These are phyloP conservation scores for Cantharis flavilabris DNA, from an alignment of 2,888 invertebrate genomes.

Conservation along the genomic window DNA sequence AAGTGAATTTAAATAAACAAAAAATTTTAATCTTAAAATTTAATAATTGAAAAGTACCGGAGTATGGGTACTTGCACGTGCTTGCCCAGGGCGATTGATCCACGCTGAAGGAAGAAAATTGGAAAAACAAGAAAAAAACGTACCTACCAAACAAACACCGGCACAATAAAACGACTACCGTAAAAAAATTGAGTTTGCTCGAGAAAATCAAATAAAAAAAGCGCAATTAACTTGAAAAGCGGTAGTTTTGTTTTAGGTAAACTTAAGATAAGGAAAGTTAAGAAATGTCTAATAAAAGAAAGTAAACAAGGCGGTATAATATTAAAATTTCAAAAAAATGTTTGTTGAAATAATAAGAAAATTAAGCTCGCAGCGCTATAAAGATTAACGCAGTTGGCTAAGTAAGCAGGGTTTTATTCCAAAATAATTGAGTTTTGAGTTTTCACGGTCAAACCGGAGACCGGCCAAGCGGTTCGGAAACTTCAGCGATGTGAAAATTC, in stretches of 20 bases:
- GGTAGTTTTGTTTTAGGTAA: conserved; percentile 13
- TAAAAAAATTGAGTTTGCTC: background rate
- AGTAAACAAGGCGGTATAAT: background rate
- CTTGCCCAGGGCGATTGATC: background rate
- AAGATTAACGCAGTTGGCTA: background rate
- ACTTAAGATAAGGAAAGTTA: conserved; percentile 13
- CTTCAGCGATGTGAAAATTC: no score
- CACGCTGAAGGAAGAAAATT: background rate
- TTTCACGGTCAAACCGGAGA: background rate
- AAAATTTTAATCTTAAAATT: background rate
- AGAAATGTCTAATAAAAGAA: conserved; percentile 7
- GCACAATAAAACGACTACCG: background rate
- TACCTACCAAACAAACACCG: background rate
- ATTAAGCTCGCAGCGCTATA: background rate
- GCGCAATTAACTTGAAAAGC: background rate
- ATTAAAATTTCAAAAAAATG: background rate
- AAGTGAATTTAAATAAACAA: background rate
- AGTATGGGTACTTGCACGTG: background rate
- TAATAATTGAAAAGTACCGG: background rate
- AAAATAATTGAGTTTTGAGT: background rate
- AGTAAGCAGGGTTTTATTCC: background rate
- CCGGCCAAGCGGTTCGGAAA: background rate
- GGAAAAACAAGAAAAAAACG: background rate
- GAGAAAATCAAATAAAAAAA: background rate
- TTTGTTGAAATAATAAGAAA: background rate